A percentile compares a stretch with the other conserved stretches of the same genome.
Evolutionary conservation across 1,140 invertebrate genomes (phyloP).

Genomic region (Parasteatoda tepidariorum): DNA sequence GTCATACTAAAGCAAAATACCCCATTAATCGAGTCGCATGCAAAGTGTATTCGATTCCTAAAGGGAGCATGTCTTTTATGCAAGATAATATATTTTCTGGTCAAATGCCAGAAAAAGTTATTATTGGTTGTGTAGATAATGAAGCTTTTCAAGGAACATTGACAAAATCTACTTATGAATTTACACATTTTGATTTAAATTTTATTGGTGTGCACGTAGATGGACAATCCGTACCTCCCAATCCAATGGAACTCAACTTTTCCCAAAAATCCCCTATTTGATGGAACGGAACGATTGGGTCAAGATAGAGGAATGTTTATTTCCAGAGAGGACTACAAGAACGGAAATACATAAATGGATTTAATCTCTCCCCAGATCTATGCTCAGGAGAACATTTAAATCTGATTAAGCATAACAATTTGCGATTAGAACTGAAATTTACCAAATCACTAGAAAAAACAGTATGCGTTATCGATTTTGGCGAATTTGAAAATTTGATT

Average conservation of each 20-base stretch:
- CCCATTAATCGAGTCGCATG: background rate
- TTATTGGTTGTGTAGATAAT: no score
- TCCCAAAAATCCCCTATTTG: background rate
- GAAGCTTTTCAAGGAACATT: no score
- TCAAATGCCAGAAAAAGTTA: constrained; percentile 11
- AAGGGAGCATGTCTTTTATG: no score
- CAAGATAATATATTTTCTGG: constrained; percentile 37
- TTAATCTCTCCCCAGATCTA: no score
- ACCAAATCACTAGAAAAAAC: background rate
- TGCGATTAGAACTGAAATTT: no score
- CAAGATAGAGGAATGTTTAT: no score
- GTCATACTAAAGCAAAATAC: background rate
- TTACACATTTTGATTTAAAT: constrained; percentile 9
- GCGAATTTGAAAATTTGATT: no score
- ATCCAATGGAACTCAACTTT: background rate
- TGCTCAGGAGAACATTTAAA: background rate
- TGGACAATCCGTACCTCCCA: background rate
- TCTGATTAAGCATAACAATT: no score
- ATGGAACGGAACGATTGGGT: constrained; percentile 6
- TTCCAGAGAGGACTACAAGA: no score
- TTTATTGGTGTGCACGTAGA: constrained; percentile 2
- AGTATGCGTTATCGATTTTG: background rate
- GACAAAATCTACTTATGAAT: constrained; percentile 18
- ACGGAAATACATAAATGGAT: background rate
- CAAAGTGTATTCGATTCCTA: no score